Conservation (phyloP, 2,113 vertebrate genomes). For the Epinephelus fuscoguttatus region DNA sequence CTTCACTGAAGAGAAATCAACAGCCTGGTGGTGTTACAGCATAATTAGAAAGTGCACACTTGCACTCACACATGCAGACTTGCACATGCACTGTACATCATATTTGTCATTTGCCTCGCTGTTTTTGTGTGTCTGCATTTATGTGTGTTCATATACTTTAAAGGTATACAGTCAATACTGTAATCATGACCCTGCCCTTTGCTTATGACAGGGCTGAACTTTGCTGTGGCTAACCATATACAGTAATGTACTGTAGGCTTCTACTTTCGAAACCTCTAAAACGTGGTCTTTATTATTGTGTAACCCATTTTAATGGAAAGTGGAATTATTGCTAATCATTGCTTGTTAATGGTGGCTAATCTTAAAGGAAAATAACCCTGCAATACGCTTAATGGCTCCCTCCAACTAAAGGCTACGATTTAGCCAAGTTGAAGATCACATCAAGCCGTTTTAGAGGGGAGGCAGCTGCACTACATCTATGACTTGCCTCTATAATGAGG, state of each 20-base stretch:
- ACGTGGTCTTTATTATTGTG: constrained; percentile 33
- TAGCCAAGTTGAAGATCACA: constrained; percentile 13
- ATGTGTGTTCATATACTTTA: neutral
- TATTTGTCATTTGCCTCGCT: neutral
- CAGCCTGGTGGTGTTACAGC: constrained; percentile 24
- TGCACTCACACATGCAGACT: constrained; percentile 8
- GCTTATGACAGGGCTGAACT: constrained; percentile 56
- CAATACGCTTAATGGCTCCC: neutral
- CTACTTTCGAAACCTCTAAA: constrained; percentile 19
- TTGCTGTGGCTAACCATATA: constrained; percentile 45
- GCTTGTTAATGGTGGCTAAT: constrained; percentile 16
- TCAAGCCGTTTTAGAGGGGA: constrained; percentile 4
- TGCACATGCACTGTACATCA: neutral
- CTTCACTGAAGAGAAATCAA: constrained; percentile 59
- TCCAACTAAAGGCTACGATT: constrained; percentile 14
- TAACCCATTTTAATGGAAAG: constrained; percentile 28
- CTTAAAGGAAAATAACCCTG: neutral
- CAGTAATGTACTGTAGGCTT: constrained; percentile 16
- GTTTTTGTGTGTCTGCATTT: constrained; percentile 1
- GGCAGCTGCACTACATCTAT: constrained; percentile 21
- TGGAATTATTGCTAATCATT: neutral
- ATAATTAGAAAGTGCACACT: constrained; percentile 54
- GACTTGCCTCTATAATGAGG: constrained; percentile 15
- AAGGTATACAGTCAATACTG: constrained; percentile 30
- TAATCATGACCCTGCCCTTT: constrained; percentile 54